Conservation (phyloP, 1,140 invertebrate genomes). For the Euborellia annulipes region DNA sequence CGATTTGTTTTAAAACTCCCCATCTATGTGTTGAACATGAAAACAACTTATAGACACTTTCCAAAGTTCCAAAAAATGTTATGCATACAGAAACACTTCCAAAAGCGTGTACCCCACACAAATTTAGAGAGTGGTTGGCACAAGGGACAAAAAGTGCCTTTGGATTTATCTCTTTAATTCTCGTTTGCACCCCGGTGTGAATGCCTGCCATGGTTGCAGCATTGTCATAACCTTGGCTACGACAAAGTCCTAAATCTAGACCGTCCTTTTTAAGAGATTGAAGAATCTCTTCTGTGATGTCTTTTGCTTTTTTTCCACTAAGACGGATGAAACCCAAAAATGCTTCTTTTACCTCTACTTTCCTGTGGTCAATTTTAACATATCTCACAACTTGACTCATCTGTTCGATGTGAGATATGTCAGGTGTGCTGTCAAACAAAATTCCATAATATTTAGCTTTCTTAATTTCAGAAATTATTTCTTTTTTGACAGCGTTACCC, state of each 20-base stretch:
- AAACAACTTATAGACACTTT: conserved; percentile 13
- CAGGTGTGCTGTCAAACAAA: conserved; percentile 19
- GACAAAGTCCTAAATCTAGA: conserved; percentile 11
- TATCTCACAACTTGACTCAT: conserved; percentile 14
- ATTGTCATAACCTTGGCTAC: conserved; percentile 20
- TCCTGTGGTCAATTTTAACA: conserved; percentile 6
- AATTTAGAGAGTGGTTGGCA: conserved; percentile 16
- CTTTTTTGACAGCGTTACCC: no score
- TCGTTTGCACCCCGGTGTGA: conserved; percentile 18
- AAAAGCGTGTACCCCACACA: conserved; percentile 15
- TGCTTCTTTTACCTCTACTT: conserved; percentile 10
- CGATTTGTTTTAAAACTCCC: background rate
- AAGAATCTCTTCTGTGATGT: conserved; percentile 6
- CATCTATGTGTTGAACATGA: background rate
- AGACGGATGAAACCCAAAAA: conserved; percentile 13
- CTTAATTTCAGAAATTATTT: conserved; percentile 3
- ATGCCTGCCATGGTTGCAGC: conserved; percentile 17
- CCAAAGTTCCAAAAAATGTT: conserved; percentile 13
- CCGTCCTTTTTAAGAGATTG: conserved; percentile 1
- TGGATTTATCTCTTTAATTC: conserved; percentile 15
- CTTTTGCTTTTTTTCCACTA: conserved; percentile 10
- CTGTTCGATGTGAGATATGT: conserved; percentile 19
- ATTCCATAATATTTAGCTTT: conserved; percentile 20
- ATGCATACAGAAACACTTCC: conserved; percentile 8
- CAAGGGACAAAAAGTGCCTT: conserved; percentile 17